Evolutionary conservation across 2,113 vertebrate genomes (phyloP).

Genomic region (Prionailurus bengalensis): DNA sequence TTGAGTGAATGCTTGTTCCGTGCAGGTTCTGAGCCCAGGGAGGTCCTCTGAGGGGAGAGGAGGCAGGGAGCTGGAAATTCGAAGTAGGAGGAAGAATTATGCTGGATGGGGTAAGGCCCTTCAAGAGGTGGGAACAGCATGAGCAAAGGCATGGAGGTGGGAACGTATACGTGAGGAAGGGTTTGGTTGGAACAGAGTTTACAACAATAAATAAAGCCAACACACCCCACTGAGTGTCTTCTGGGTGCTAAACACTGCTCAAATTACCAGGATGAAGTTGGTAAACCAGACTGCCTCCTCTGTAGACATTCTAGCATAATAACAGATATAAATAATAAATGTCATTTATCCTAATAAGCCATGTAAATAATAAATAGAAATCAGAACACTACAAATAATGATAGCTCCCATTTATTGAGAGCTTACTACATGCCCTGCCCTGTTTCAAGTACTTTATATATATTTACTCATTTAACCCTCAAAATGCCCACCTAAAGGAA

Average conservation of each 20-base stretch:
- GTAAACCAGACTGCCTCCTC: background rate
- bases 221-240: background rate
- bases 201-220: background rate
- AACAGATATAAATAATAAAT: background rate
- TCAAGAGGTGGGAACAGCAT: background rate
- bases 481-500: background rate
- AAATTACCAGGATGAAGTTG: rapidly evolving
- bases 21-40: background rate
- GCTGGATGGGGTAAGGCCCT: background rate
- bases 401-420: background rate
- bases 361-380: background rate
- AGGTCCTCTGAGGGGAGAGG: background rate
- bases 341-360: background rate
- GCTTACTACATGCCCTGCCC: background rate
- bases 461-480: conserved; percentile 3
- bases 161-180: background rate
- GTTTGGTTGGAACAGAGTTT: background rate
- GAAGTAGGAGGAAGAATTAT: background rate
- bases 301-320: background rate
- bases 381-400: background rate
- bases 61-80: background rate
- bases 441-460: background rate
- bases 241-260: background rate
- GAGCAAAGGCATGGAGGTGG: background rate
- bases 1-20: background rate